A percentile compares a stretch with the other conserved stretches of the same genome.
phyloP scores from a whole-genome alignment of 2,113 vertebrate species.

The Chamaea fasciata region DNA sequence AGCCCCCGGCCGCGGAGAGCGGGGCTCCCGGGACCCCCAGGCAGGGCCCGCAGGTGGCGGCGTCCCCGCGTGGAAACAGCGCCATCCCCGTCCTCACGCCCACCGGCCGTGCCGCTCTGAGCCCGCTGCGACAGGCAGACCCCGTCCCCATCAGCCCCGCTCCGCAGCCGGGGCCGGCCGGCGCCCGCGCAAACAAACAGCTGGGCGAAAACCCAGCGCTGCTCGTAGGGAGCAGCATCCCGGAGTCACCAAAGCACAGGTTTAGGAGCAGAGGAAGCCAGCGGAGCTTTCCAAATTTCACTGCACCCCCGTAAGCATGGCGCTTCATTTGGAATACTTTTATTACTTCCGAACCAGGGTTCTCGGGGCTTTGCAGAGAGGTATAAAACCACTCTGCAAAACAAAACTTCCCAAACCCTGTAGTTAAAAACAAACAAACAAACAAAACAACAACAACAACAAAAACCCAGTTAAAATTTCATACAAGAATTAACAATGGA shows the following conservation, averaged over 20 bases:
- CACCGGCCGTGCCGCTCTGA: no score
- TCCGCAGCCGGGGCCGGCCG: not conserved
- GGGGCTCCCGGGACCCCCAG: no score
- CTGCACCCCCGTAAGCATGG: not conserved
- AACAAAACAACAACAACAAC: no score
- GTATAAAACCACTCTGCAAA: not conserved
- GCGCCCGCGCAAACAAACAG: not conserved
- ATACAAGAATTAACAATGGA: not conserved
- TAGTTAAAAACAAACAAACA: no score
- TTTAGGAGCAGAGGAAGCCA: not conserved
- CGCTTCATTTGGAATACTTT: not conserved
- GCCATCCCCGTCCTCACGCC: not conserved
- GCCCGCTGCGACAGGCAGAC: not conserved
- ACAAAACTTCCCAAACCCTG: not conserved
- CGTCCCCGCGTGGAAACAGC: not conserved
- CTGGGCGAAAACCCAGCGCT: not conserved
- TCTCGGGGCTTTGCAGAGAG: not conserved
- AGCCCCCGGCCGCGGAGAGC: no score
- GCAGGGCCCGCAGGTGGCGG: constrained; percentile 42
- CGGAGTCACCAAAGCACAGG: not conserved
- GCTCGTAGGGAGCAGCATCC: not conserved
- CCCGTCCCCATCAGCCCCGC: not conserved
- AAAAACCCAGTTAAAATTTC: not conserved
- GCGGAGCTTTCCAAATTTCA: not conserved
- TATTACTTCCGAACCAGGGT: constrained; percentile 16